Evolutionary conservation across 2,797 vertebrate genomes (phyloP), one percentile per base, ranked within the genome.

Genomic region (Gadopsis bispinosus): DNA sequence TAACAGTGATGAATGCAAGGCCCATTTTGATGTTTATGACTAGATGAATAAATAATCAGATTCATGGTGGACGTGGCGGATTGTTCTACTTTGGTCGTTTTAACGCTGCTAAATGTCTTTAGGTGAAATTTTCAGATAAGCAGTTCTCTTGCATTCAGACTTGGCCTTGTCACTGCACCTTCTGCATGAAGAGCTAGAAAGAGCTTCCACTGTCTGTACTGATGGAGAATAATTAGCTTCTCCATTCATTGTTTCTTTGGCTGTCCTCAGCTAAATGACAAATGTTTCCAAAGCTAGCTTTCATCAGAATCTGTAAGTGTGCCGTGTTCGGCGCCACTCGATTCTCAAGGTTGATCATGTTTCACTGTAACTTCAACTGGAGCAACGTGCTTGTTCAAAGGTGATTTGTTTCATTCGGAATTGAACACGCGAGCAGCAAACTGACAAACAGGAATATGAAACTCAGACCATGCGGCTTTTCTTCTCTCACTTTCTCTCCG

Each of bases 391-490:
- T 83, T 62, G 58, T 72, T 73, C 20, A 29, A n/a, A 64, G 12
- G 12, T 41, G 13, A 75, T 73, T 67, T 59, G 41, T 47, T 60
- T 60, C 2, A 53, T 47, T 37, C 17, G 62, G 29, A 73, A 73
- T 11, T 33, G 8, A 68, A 70, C n/a, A 26, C 9, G 64, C 31
- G n/a, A 50, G 41, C 16, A 33, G 41, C 67, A 64, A 33, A 14
- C 33, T 45, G 37, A 22, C 74, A 56, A 65, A n/a, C 17, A 22
- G 45, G 54, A 70, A 51, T 33, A 60, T 31, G 51, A 77, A 77
- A 63, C 50, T 69, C 56, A 12, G 69, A 71, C 71, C 79, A 84
- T 63, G 79, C 82, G 83, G 81, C 75, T 31, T 79, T 63, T 77
- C 53, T 62, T 58, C 70, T 83, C 67, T 59, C 45, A 22, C 47